These are phyloP conservation scores for Nibea coibor DNA, from an alignment of 2,113 vertebrate species.

Conservation along the genomic window DNA sequence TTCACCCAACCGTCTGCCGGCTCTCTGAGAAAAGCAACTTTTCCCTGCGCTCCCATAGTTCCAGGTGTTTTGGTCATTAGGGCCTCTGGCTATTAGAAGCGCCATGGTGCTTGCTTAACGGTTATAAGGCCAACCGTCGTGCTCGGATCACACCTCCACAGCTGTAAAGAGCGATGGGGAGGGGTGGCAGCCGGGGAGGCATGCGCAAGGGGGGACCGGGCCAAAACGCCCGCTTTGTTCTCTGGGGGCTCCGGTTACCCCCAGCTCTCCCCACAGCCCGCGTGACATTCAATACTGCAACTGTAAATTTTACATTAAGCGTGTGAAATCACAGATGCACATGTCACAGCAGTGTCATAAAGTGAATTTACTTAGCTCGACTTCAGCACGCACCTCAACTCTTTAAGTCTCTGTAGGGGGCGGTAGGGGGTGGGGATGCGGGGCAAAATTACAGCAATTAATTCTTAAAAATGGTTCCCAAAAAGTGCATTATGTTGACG, in stretches of 20 bases:
- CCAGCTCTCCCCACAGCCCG: constrained; percentile 64
- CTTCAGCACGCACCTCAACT: constrained; percentile 76
- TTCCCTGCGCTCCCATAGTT: constrained; percentile 38
- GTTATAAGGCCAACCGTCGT: constrained; percentile 77
- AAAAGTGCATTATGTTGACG: constrained; percentile 44
- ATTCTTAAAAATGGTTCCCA: constrained; percentile 54
- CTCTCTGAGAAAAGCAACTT: constrained; percentile 63
- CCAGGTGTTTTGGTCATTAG: constrained; percentile 87
- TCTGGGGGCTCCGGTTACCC: constrained; percentile 80
- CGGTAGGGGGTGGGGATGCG: constrained; percentile 13
- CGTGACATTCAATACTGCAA: constrained; percentile 85
- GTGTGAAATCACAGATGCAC: constrained; percentile 88
- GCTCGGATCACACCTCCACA: constrained; percentile 84
- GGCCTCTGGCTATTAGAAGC: constrained; percentile 71
- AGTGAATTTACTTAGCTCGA: constrained; percentile 83
- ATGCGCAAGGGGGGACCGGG: constrained; percentile 68
- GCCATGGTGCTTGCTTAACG: constrained; percentile 76
- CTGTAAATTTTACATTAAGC: constrained; percentile 87
- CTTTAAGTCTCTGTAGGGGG: constrained; percentile 71
- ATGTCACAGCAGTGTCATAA: constrained; percentile 83
- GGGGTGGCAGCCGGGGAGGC: constrained; percentile 73
- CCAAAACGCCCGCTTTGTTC: constrained; percentile 80
- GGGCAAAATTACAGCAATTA: constrained; percentile 75
- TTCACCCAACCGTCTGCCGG: constrained; percentile 28
- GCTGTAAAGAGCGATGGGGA: constrained; percentile 76